phyloP scores from a whole-genome alignment of 2,113 vertebrate species.

The Rhegmatorhina hoffmannsi region DNA sequence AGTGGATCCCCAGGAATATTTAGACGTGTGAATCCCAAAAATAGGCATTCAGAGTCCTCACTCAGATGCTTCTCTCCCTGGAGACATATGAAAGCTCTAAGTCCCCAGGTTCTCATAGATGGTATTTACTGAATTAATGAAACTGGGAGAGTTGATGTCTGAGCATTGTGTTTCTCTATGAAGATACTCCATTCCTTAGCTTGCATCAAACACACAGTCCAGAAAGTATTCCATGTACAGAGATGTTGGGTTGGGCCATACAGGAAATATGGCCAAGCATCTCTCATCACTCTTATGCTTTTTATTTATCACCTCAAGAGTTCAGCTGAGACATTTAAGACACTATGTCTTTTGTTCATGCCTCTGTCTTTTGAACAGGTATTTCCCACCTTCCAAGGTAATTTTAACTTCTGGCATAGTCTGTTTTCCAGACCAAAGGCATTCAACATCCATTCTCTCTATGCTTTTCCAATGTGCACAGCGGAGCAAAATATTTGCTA shows the following conservation, averaged over 20 bases:
- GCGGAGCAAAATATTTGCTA: background rate
- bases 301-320: background rate
- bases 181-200: background rate
- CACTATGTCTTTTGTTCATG: background rate
- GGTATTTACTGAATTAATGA: background rate
- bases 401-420: fast-evolving
- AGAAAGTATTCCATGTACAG: background rate
- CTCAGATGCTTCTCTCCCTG: background rate
- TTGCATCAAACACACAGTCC: background rate
- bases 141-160: background rate
- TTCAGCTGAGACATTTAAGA: background rate
- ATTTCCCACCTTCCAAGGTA: background rate
- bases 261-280: background rate
- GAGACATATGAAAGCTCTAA: background rate
- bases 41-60: background rate
- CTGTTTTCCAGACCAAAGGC: background rate
- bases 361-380: background rate
- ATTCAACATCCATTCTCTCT: background rate
- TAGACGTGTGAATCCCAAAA: background rate
- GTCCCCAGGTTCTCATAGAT: background rate
- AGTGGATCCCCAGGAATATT: background rate
- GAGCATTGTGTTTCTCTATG: background rate
- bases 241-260: background rate
- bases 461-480: background rate
- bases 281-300: background rate